Conservation (phyloP, 37 sponge, comb jelly and placozoan species). For the Ianthella basta region DNA sequence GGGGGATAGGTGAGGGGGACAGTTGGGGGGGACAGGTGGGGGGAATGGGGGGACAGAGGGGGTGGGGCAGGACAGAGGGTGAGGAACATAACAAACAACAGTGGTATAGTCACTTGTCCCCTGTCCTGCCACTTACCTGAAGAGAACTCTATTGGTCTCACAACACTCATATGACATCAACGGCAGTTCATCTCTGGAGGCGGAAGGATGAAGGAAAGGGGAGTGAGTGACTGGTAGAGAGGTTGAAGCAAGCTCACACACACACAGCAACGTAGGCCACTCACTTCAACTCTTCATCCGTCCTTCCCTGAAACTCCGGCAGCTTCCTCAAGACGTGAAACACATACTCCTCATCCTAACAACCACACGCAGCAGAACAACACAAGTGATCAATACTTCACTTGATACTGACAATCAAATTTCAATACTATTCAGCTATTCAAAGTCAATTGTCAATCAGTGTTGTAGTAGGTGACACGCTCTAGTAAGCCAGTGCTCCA, state of each 20-base stretch:
- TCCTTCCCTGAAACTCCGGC: constrained; percentile 9
- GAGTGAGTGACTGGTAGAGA: not conserved
- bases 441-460: no score
- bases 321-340: constrained; percentile 23
- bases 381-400: no score
- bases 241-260: not conserved
- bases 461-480: no score
- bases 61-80: not conserved
- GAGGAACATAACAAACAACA: not conserved
- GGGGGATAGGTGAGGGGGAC: no score
- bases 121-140: not conserved
- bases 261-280: not conserved
- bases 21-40: no score
- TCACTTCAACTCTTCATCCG: constrained; percentile 5
- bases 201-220: not conserved
- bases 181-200: not conserved
- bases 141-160: not conserved
- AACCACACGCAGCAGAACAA: not conserved
- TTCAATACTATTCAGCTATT: no score
- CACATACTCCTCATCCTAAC: constrained; percentile 30
- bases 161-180: not conserved
- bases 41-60: no score
- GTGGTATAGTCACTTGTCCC: not conserved
- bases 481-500: no score
- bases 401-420: no score